Conservation (phyloP, 1,140 invertebrate species). For the Micrasema minimum region DNA sequence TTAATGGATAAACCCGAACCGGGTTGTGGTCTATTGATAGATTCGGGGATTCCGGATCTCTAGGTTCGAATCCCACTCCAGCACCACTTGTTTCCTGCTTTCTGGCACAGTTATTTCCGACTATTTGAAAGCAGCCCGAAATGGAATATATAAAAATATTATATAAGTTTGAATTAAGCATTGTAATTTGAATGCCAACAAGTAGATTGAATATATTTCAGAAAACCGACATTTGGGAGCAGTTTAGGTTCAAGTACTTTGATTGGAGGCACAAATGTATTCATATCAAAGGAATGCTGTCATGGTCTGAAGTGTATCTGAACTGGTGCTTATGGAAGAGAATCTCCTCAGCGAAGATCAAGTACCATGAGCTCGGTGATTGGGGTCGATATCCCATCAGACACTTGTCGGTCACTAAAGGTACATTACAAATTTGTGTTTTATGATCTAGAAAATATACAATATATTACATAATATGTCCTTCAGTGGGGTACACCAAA, state of each 20-base stretch:
- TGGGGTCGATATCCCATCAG: conserved; percentile 21
- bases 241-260: conserved; percentile 24
- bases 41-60: too few relatives aligned
- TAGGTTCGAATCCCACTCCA: too few relatives aligned
- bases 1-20: background rate
- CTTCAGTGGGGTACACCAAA: too few relatives aligned
- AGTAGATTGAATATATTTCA: conserved; percentile 16
- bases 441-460: too few relatives aligned
- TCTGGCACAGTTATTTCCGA: too few relatives aligned
- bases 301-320: conserved; percentile 37
- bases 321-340: conserved; percentile 47
- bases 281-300: conserved; percentile 26
- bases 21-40: too few relatives aligned
- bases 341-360: conserved; percentile 9
- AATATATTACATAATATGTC: too few relatives aligned
- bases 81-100: too few relatives aligned
- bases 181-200: background rate
- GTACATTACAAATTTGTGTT: too few relatives aligned
- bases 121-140: background rate
- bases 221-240: conserved; percentile 43
- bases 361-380: background rate
- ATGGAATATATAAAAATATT: background rate
- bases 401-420: conserved; percentile 33
- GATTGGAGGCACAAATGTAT: conserved; percentile 35
- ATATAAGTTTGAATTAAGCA: background rate